Evolutionary conservation across 1,140 invertebrate genomes (phyloP).

Genomic region (Himalopsyche phryganea): DNA sequence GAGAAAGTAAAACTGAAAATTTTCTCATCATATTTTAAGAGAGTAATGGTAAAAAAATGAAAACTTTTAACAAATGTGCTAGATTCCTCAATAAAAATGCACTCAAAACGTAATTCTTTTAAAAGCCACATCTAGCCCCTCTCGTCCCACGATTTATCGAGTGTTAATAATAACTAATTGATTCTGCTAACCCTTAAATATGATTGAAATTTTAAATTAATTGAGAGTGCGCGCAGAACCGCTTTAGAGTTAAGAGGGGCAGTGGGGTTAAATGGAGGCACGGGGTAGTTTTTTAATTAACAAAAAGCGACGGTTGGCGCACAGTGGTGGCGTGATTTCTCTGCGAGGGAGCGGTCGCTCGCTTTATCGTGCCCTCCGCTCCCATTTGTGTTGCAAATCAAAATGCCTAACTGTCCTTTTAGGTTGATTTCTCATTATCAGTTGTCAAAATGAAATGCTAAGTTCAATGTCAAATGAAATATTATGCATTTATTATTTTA

Average conservation of each 20-base stretch:
- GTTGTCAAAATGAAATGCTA: not conserved
- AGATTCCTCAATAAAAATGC: too few relatives aligned
- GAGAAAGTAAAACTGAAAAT: too few relatives aligned
- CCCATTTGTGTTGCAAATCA: not conserved
- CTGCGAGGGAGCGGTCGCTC: conserved; percentile 7
- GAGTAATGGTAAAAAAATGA: too few relatives aligned
- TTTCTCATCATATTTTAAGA: too few relatives aligned
- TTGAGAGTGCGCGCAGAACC: not conserved
- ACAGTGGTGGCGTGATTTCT: conserved; percentile 16
- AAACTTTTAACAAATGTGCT: too few relatives aligned
- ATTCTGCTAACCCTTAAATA: not conserved
- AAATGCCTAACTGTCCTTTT: not conserved
- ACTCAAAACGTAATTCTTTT: too few relatives aligned
- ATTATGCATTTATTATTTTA: too few relatives aligned
- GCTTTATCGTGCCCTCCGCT: conserved; percentile 9
- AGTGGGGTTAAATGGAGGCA: not conserved
- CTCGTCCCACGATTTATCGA: too few relatives aligned
- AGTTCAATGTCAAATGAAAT: too few relatives aligned
- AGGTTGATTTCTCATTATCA: not conserved
- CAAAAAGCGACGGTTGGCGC: conserved; percentile 6
- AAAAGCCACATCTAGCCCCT: too few relatives aligned
- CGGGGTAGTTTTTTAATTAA: conserved; percentile 18
- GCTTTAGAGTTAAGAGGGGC: not conserved
- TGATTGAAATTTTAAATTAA: conserved; percentile 2
- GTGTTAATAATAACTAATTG: too few relatives aligned